phyloP scores from a whole-genome alignment of 2,113 vertebrate genomes.

The Pelecanoides urinatrix region DNA sequence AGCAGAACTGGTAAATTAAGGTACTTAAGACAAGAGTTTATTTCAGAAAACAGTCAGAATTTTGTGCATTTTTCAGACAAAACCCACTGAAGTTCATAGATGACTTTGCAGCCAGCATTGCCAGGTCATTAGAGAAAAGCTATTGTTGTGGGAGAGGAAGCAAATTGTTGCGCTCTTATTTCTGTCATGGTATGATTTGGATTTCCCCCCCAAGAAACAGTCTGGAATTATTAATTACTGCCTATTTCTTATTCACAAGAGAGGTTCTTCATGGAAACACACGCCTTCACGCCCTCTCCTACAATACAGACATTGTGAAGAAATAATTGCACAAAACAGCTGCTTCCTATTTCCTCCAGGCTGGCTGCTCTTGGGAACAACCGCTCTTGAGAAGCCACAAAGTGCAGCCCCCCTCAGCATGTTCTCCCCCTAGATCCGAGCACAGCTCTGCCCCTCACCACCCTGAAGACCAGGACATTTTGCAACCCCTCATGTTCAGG shows the following conservation, averaged over 20 bases:
- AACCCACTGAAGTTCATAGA: neutral
- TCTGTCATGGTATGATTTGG: neutral
- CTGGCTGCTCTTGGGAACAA: neutral
- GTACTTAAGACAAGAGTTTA: neutral
- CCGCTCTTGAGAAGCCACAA: rapidly evolving
- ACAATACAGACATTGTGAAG: neutral
- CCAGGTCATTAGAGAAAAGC: neutral
- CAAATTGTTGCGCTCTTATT: neutral
- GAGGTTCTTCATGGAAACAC: neutral
- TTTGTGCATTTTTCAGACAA: neutral
- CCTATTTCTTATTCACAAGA: neutral
- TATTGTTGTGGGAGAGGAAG: neutral
- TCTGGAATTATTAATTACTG: neutral
- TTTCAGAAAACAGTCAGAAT: neutral
- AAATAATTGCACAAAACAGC: neutral
- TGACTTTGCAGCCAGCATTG: neutral
- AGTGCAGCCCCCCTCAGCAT: neutral
- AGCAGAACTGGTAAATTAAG: neutral
- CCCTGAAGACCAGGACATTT: neutral
- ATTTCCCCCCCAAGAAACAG: neutral
- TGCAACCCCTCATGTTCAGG: neutral
- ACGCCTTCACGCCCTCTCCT: neutral
- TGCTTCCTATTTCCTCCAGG: neutral
- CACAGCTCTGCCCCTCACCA: neutral
- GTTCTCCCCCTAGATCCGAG: neutral